These are phyloP conservation scores for Pollenia griseotomentosa DNA, from an alignment of 2,888 invertebrate genomes.

Conservation along the genomic window DNA sequence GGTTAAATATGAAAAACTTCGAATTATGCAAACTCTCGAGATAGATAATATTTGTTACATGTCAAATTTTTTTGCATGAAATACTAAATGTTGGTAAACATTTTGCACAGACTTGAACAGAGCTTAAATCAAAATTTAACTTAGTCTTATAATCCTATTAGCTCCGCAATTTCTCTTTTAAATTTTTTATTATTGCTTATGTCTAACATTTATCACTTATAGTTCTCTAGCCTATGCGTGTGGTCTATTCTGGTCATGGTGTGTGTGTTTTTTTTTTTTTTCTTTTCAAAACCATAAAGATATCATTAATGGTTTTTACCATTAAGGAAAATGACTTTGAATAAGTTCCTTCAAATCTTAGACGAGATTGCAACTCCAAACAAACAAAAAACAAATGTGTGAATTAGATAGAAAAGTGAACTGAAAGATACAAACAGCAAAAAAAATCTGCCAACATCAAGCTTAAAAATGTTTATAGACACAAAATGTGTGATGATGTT, in stretches of 20 bases:
- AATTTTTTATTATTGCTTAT: slow-evolving; percentile 13
- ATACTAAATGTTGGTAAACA: too few species aligned
- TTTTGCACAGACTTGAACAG: too few species aligned
- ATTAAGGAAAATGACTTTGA: slow-evolving; percentile 66
- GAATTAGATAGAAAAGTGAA: slow-evolving; percentile 57
- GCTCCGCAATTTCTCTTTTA: background rate
- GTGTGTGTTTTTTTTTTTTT: slow-evolving; percentile 4
- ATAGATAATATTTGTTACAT: too few species aligned
- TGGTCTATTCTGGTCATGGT: slow-evolving; percentile 39
- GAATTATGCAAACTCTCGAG: too few species aligned
- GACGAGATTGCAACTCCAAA: slow-evolving; percentile 20
- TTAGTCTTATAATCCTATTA: too few species aligned
- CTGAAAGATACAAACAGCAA: slow-evolving; percentile 16
- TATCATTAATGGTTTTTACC: slow-evolving; percentile 60
- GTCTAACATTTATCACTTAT: slow-evolving; percentile 30
- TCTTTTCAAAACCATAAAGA: slow-evolving; percentile 21
- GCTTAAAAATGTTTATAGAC: slow-evolving; percentile 18
- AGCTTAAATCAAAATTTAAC: too few species aligned
- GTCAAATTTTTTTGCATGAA: too few species aligned
- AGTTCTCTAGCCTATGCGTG: slow-evolving; percentile 48
- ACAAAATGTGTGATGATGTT: slow-evolving; percentile 50
- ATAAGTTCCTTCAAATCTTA: slow-evolving; percentile 45
- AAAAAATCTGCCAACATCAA: slow-evolving; percentile 40
- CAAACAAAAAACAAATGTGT: slow-evolving; percentile 45
- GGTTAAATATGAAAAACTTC: too few species aligned